Evolutionary conservation across 2,797 vertebrate genomes (phyloP).

Genomic region (Pseudochirops cupreus): DNA sequence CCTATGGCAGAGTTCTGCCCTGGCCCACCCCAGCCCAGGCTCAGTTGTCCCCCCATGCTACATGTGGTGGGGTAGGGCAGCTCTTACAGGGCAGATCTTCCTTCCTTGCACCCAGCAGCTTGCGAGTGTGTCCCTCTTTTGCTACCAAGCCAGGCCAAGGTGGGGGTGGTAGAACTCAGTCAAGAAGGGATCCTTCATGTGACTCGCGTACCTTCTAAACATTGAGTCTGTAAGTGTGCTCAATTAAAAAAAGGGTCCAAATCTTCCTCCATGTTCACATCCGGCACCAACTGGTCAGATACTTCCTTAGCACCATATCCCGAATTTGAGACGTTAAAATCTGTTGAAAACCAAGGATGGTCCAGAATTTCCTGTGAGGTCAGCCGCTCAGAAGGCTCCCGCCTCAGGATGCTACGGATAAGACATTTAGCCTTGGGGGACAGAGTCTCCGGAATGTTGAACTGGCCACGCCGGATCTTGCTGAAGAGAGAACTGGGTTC

Average conservation of each 20-base stretch:
- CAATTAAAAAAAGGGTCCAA: slow-evolving; percentile 99
- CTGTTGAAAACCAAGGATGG: slow-evolving; percentile 97
- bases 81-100: slow-evolving; percentile 82
- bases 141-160: slow-evolving; percentile 84
- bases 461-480: slow-evolving; percentile 98
- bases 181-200: slow-evolving; percentile 90
- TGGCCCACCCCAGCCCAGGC: slow-evolving; percentile 81
- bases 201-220: slow-evolving; percentile 86
- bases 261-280: slow-evolving; percentile 98
- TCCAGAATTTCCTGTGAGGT: slow-evolving; percentile 98
- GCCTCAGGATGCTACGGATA: slow-evolving; percentile 97
- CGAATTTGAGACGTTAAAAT: slow-evolving; percentile 88
- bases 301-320: slow-evolving; percentile 92
- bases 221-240: slow-evolving; percentile 85
- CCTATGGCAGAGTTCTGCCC: slow-evolving; percentile 82
- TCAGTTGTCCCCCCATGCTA: slow-evolving; percentile 85
- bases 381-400: slow-evolving; percentile 97
- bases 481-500: slow-evolving; percentile 98
- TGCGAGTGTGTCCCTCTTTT: slow-evolving; percentile 76
- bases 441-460: slow-evolving; percentile 98
- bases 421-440: slow-evolving; percentile 99
- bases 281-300: slow-evolving; percentile 97
- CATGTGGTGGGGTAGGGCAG: slow-evolving; percentile 82
- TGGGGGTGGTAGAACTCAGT: slow-evolving; percentile 87
- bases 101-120: slow-evolving; percentile 83